These are phyloP conservation scores for Andrena flavipes DNA, from an alignment of 2,888 invertebrate species.

Conservation along the genomic window DNA sequence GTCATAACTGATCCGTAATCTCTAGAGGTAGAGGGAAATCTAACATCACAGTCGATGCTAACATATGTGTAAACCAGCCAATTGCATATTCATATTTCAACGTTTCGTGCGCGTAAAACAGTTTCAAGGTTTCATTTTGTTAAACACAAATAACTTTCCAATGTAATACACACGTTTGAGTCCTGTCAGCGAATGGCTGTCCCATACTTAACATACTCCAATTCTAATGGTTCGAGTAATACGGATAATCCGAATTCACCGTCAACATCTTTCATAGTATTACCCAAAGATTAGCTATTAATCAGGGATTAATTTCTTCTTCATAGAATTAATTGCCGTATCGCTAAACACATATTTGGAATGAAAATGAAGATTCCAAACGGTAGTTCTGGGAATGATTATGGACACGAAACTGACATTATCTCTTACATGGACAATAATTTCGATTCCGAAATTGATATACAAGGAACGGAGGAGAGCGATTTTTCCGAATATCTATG, in stretches of 20 bases:
- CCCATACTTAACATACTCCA: not conserved
- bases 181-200: not conserved
- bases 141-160: slow-evolving; percentile 53
- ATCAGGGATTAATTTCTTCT: slow-evolving; percentile 10
- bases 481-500: slow-evolving; percentile 97
- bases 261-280: not conserved
- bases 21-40: slow-evolving; percentile 1
- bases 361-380: slow-evolving; percentile 85
- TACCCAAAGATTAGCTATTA: not conserved
- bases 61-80: slow-evolving; percentile 72
- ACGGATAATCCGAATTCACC: not conserved
- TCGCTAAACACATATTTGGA: slow-evolving; percentile 69
- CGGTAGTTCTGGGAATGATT: slow-evolving; percentile 83
- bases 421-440: slow-evolving; percentile 80
- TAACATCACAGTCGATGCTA: slow-evolving; percentile 36
- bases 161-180: not conserved
- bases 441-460: slow-evolving; percentile 82
- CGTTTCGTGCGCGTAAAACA: slow-evolving; percentile 57
- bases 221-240: not conserved
- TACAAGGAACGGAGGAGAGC: slow-evolving; percentile 86
- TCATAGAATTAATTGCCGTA: slow-evolving; percentile 53
- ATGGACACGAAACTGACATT: slow-evolving; percentile 82
- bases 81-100: slow-evolving; percentile 43
- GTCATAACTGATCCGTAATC: slow-evolving; percentile 4
- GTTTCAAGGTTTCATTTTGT: slow-evolving; percentile 76